Evolutionary conservation across 2,113 vertebrate genomes (phyloP).

Genomic region (Actenoides lindsayi): DNA sequence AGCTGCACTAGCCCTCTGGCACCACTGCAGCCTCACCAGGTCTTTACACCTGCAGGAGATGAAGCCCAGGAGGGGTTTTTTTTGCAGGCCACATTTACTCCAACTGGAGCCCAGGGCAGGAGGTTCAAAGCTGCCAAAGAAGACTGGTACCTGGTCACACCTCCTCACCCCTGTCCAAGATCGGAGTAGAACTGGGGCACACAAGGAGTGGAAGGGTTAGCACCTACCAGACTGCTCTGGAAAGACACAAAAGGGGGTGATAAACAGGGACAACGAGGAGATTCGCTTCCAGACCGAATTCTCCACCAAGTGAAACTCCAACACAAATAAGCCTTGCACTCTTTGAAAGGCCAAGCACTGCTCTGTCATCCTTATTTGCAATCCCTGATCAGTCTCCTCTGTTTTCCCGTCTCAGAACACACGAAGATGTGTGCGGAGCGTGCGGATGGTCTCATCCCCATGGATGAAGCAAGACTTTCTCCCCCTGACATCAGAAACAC

Average conservation of each 20-base stretch:
- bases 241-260: background rate
- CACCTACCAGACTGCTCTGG: background rate
- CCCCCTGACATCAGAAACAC: background rate
- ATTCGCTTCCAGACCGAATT: background rate
- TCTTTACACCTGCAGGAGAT: background rate
- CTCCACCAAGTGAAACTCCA: background rate
- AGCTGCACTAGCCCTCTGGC: background rate
- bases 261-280: background rate
- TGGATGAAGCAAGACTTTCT: background rate
- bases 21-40: background rate
- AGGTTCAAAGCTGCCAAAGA: background rate
- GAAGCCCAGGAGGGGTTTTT: background rate
- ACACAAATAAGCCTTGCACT: background rate
- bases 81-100: background rate
- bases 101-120: background rate
- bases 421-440: background rate
- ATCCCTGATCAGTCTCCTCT: background rate
- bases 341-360: background rate
- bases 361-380: background rate
- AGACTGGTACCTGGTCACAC: background rate
- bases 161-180: too few relatives aligned
- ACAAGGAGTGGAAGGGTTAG: background rate
- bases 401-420: background rate
- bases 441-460: background rate
- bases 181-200: background rate